Base-by-base conservation (phyloP, 1,140 invertebrate genomes). In the Drosophila leontia region DNA sequence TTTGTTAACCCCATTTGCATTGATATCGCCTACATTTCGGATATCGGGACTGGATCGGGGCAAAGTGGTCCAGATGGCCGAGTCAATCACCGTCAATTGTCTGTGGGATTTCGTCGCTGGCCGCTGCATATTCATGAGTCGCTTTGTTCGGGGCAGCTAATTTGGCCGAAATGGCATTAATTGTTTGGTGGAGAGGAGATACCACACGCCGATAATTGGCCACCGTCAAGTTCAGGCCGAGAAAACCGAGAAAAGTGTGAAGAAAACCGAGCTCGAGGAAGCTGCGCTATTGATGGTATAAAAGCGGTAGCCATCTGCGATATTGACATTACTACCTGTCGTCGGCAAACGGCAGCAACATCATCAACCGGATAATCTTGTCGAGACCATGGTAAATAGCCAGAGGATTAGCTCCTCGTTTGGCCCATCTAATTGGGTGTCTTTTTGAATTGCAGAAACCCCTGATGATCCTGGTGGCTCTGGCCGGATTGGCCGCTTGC, bases 161-260 rank as follows among this genome's bases (percentile, higher is more conserved):
- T 84, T 84, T 85, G 51, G 59, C 11, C 68, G 35, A 86, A 81
- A 70, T 80, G 55, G 61, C 26, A 67, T 78, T 78, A 80, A 88
- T 80, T 80, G 77, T 35, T 78, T 67, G 41, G 53, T 55, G 42
- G 23, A 70, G 53, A 51, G 48, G 15, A 71, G 23, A 80, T 51
- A 62, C 58, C 75, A 83, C 69, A 84, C 47, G 68, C 59, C 69
- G 57, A 88, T 88, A 88, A 88, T 88, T 88, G 85, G 53, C 61
- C 60, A 19, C 39, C 69, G 60, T 55, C 69, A 86, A 86, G 85
- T 87, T 83, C 80, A 86, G 47, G 26, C 26, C 26, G 26, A 80
- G 83, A 87, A 86, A 86, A 86, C 63, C 60, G 44, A 90, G 81
- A 88, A 88, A 90, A 88, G 85, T 88, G 85, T 85, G 70, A 88